These are phyloP conservation scores for Congeria kusceri DNA, from an alignment of 2,888 invertebrate species.

Conservation along the genomic window DNA sequence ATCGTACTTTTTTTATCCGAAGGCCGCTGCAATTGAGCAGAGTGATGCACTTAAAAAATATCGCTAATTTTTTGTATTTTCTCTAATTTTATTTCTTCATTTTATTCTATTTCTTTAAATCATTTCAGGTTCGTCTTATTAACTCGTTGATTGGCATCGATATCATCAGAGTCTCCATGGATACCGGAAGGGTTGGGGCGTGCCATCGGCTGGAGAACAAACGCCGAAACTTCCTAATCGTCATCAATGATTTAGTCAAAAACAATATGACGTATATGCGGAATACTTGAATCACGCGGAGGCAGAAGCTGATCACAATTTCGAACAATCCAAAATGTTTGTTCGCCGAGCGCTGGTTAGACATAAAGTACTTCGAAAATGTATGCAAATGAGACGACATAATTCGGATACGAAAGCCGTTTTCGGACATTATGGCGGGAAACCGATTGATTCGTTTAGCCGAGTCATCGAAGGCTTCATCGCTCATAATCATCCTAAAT, in stretches of 20 bases:
- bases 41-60: no score
- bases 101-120: no score
- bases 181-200: constrained; percentile 70
- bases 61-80: no score
- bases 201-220: constrained; percentile 72
- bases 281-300: constrained; percentile 67
- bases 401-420: constrained; percentile 22
- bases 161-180: constrained; percentile 53
- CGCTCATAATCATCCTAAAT: constrained; percentile 70
- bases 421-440: constrained; percentile 73
- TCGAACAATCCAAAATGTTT: constrained; percentile 68
- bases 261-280: constrained; percentile 63
- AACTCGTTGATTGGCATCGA: no score
- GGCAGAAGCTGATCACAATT: constrained; percentile 58
- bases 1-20: no score
- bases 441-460: constrained; percentile 67
- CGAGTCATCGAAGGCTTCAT: constrained; percentile 74
- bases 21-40: no score
- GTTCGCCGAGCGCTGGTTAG: constrained; percentile 68
- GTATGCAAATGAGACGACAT: constrained; percentile 72
- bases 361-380: constrained; percentile 72
- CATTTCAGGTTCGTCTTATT: no score
- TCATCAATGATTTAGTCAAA: constrained; percentile 74
- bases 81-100: no score
- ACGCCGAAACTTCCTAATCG: constrained; percentile 71